phyloP scores from a whole-genome alignment of 2,888 invertebrate species.

The Xestobium rufovillosum region DNA sequence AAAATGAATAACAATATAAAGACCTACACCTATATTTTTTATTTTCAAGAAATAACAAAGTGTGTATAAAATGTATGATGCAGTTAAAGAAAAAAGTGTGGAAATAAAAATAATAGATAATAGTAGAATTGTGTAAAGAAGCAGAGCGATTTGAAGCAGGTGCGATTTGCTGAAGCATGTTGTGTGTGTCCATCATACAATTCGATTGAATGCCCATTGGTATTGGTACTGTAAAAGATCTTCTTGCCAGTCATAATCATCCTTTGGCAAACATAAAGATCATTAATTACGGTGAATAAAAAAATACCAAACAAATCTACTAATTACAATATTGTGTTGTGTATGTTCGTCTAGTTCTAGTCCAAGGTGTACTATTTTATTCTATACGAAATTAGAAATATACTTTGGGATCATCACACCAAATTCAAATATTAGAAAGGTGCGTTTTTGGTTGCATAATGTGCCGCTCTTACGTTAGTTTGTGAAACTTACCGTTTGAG shows the following conservation, averaged over 20 bases:
- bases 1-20: too few species aligned
- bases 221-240: conserved; percentile 34
- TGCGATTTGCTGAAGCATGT: conserved; percentile 1
- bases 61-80: too few species aligned
- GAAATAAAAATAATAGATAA: too few species aligned
- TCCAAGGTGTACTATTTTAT: conserved; percentile 39
- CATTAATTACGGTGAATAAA: not conserved
- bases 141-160: conserved; percentile 17
- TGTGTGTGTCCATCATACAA: conserved; percentile 24
- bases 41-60: too few species aligned
- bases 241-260: conserved; percentile 38
- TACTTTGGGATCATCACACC: not conserved
- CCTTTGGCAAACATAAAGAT: conserved; percentile 38
- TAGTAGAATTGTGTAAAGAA: too few species aligned
- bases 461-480: too few species aligned
- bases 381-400: conserved; percentile 7
- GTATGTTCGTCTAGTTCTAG: conserved; percentile 22
- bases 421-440: conserved; percentile 1
- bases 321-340: too few species aligned
- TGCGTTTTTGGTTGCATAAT: too few species aligned
- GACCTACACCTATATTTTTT: too few species aligned
- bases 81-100: too few species aligned
- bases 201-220: conserved; percentile 37
- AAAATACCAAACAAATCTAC: not conserved
- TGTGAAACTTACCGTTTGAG: conserved; percentile 29